These are phyloP conservation scores for Calameuta filiformis DNA, from an alignment of 2,888 invertebrate species.

Conservation along the genomic window DNA sequence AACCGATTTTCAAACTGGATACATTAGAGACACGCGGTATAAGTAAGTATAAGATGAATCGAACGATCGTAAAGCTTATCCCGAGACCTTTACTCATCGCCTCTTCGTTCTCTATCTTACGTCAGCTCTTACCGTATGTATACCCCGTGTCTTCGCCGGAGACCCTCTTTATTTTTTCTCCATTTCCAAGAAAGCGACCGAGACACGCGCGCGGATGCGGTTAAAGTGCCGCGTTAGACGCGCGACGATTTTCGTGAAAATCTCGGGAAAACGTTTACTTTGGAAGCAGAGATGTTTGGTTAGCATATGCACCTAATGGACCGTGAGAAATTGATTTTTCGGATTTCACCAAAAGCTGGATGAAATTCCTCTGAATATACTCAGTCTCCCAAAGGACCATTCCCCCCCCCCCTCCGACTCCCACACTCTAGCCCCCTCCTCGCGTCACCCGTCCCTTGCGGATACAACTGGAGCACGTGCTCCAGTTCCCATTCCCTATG, in stretches of 20 bases:
- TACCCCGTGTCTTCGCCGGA: background rate
- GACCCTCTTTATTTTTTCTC: background rate
- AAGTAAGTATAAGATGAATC: slow-evolving; percentile 16
- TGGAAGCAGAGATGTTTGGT: slow-evolving; percentile 46
- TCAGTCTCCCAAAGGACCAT: background rate
- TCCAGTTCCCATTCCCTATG: background rate
- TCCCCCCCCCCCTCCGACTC: background rate
- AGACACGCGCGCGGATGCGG: background rate
- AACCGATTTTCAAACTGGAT: background rate
- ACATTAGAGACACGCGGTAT: slow-evolving; percentile 10
- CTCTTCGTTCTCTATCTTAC: background rate
- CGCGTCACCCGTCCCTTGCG: background rate
- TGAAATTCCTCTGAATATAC: background rate
- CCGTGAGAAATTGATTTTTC: slow-evolving; percentile 58
- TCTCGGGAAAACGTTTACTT: slow-evolving; percentile 16
- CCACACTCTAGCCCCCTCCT: too few species aligned
- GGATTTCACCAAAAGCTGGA: slow-evolving; percentile 29
- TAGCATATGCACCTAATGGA: slow-evolving; percentile 56
- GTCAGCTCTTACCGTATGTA: background rate
- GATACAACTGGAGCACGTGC: background rate
- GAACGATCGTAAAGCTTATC: slow-evolving; percentile 9
- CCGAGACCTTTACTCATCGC: background rate
- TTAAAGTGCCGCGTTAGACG: background rate
- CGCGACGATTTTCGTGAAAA: background rate
- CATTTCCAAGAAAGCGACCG: background rate